Evolutionary conservation across 2,888 invertebrate species (phyloP), one percentile per base, ranked within the genome.

Genomic region (Temnothorax rugatulus): DNA sequence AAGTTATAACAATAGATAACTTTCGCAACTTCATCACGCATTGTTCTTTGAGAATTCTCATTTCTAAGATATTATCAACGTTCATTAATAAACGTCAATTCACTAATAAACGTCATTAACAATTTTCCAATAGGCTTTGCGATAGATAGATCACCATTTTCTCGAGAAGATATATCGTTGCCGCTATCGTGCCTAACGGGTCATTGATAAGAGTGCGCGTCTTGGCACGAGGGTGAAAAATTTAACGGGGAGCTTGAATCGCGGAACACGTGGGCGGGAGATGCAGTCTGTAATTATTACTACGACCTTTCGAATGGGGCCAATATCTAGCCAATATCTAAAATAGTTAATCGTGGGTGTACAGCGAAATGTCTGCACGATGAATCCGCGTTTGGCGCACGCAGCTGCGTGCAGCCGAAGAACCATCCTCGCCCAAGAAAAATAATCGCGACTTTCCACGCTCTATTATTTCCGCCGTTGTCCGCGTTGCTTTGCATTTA

Each of bases 321-420:
- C 64, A 76, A 84, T 59, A 64, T n/a, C 41, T 71, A 52, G 71
- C 79, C 79, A 83, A 68, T 47, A 68, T 50, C 69, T 29, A 89
- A 84, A 89, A 89, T 89, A 90, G 86, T 75, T 68, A 47, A 73
- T 64, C 79, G 88, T 88, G 84, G 90, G 89, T 77, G 90, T 84
- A 59, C 29, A 13, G 57, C 44, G 29, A 44, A 57, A 79, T 79
- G 15, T 79, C 57, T 73, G 44, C 29, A n/a, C n/a, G 77, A 54
- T 77, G 77, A 77, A 68, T 77, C 68, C 29, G 68, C 54, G 68
- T 68, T 68, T 79, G 79, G 66, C 79, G 79, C 79, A 73, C 34
- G 57, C 73, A 71, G 18, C 44, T 69, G 57, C 66, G 25, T 76
- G 44, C 34, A 59, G 34, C 34, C 75, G 47, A 47, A 18, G 15